Evolutionary conservation across 2,888 invertebrate species (phyloP), one percentile per base, ranked within the genome.

Genomic region (Agriopis leucophaearia): DNA sequence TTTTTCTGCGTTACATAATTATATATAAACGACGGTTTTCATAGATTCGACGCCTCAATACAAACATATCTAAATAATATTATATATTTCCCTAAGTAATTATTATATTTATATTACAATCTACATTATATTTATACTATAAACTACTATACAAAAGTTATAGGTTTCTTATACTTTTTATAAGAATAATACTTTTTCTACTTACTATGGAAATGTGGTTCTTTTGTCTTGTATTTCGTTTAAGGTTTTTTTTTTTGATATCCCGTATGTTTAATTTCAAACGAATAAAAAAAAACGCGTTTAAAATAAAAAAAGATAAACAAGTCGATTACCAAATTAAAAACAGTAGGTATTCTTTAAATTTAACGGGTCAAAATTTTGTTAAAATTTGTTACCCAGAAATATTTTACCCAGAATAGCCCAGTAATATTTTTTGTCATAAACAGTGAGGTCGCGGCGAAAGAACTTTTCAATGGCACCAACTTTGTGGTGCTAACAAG

Each of bases 141-240:
- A 60, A 15, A 16, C 36, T 54, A 54, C 67, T 74, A 70, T 74
- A 73, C 74, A 66, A 73, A 64, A 57, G 73, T 78, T 79, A 80
- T 80, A 77, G 8, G 44, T 50, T 58, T 58, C 76, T 80, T 75
- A 47, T 65, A 69, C 51, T 67, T 63, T 64, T 69, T 75, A 76
- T 15, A 69, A 64, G 68, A 69, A 69, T 69, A 69, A 69, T 69
- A 69, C 68, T 69, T 64, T 68, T 48, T 51, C 58, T 63, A 63
- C 72, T 69, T 64, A 73, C 74, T 81, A 79, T 81, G 79, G 80
- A 83, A 79, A 78, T 83, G 79, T 78, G 70, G 44, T n/a, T 42
- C 55, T 74, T 66, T 65, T 73, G 60, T 66, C 61, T 65, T 54
- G 15, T 59, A n/a, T 59, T 40, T 8, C 15, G 27, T 27, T 56